phyloP scores from a whole-genome alignment of 1,140 invertebrate genomes.

The Arion vulgaris region DNA sequence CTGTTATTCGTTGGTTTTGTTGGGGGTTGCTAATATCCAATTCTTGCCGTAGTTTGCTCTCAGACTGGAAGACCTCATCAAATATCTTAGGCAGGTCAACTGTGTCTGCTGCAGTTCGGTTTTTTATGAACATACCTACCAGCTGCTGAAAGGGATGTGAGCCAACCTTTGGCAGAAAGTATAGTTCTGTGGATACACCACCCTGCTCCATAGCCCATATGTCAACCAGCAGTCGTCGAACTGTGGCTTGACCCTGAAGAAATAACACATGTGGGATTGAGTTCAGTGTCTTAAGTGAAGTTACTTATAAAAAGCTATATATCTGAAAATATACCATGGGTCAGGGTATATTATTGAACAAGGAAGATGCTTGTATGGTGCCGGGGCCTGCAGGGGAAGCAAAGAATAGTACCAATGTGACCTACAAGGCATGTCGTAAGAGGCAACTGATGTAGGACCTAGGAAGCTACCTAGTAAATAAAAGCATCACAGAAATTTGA shows the following conservation, averaged over 20 bases:
- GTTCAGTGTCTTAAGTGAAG: too few species aligned
- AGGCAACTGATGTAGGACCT: too few species aligned
- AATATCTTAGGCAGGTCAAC: background rate
- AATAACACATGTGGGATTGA: background rate
- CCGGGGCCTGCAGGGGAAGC: too few species aligned
- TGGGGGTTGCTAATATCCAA: background rate
- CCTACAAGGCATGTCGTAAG: too few species aligned
- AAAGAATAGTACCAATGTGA: too few species aligned
- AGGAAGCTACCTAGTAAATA: too few species aligned
- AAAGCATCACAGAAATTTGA: too few species aligned
- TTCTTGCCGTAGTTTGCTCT: background rate
- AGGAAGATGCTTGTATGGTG: too few species aligned
- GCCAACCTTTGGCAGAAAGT: slow-evolving; percentile 11
- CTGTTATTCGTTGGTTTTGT: background rate
- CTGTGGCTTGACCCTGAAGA: slow-evolving; percentile 3
- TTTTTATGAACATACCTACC: slow-evolving; percentile 24
- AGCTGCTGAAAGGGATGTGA: background rate
- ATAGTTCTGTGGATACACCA: slow-evolving; percentile 1
- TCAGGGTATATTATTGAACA: too few species aligned
- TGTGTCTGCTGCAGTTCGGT: background rate
- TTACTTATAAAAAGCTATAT: too few species aligned
- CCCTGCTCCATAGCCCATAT: slow-evolving; percentile 17
- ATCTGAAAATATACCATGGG: too few species aligned
- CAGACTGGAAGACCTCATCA: background rate
- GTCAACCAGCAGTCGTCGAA: slow-evolving; percentile 9